These are phyloP conservation scores for Trachemys scripta DNA, from an alignment of 2,113 vertebrate species.

Conservation along the genomic window DNA sequence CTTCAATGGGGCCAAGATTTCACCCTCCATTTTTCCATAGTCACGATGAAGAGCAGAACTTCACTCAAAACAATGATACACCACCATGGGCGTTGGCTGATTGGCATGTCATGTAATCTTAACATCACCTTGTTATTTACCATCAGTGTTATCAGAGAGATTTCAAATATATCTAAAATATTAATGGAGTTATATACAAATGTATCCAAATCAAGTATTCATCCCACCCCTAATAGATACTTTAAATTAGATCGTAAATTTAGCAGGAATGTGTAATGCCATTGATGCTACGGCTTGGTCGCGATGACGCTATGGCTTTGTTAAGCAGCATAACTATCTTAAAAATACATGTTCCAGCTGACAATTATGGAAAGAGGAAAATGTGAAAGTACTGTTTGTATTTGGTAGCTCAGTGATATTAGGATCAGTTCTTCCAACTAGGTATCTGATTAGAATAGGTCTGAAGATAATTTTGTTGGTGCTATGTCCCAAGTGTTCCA, in stretches of 20 bases:
- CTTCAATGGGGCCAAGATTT: not conserved
- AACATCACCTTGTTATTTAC: not conserved
- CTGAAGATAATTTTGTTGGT: constrained; percentile 23
- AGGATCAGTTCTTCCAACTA: constrained; percentile 5
- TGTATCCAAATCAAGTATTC: constrained; percentile 31
- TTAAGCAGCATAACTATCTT: constrained; percentile 68
- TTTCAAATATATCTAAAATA: not conserved
- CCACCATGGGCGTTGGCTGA: not conserved
- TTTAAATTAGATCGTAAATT: constrained; percentile 39
- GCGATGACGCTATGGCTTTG: constrained; percentile 20
- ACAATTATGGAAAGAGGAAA: constrained; percentile 48
- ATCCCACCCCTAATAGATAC: constrained; percentile 8
- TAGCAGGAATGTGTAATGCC: constrained; percentile 2
- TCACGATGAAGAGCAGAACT: too few species aligned
- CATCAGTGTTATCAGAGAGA: not conserved
- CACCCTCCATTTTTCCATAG: not conserved
- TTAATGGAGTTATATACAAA: not conserved
- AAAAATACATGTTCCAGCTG: constrained; percentile 44
- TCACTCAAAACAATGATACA: not conserved
- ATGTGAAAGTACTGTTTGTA: not conserved
- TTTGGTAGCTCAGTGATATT: constrained; percentile 37
- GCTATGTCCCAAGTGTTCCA: not conserved
- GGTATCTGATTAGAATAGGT: not conserved
- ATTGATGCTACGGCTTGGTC: constrained; percentile 23
- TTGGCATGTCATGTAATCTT: not conserved